Percentiles rank a stretch among this genome's conserved stretches.
Conservation (phyloP, 92 coral and sea anemone genomes). For the Porites cylindrica region DNA sequence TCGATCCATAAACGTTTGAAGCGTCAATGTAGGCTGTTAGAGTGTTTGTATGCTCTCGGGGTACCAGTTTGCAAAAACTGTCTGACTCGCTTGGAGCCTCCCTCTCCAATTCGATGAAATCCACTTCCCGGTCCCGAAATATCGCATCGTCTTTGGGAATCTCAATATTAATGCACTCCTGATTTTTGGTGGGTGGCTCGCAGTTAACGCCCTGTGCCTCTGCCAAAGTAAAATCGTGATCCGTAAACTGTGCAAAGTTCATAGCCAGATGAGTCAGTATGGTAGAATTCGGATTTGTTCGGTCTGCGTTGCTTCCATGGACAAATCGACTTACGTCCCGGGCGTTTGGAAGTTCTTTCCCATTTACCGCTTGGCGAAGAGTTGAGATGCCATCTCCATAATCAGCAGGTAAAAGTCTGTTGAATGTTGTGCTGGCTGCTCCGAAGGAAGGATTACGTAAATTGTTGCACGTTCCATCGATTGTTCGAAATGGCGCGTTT, state of each 20-base stretch:
- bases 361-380: constrained; percentile 21
- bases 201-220: too few species aligned
- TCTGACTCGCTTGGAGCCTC: too few species aligned
- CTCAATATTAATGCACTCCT: constrained; percentile 59
- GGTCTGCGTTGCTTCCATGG: background rate
- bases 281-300: constrained; percentile 17
- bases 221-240: too few species aligned
- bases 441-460: background rate
- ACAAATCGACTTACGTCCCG: background rate
- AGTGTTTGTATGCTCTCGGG: too few species aligned
- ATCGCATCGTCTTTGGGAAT: constrained; percentile 42
- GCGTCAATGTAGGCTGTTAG: too few species aligned
- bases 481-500: too few species aligned
- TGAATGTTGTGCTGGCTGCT: constrained; percentile 21
- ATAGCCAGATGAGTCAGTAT: constrained; percentile 63
- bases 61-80: too few species aligned
- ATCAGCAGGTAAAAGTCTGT: background rate
- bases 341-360: constrained; percentile 49
- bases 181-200: background rate
- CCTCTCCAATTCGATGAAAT: too few species aligned
- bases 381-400: too few species aligned
- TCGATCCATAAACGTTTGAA: too few species aligned
- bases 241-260: constrained; percentile 78
- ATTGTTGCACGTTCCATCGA: too few species aligned
- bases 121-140: constrained; percentile 14